These are phyloP conservation scores for Metacarcinus magister DNA, from an alignment of 2,888 invertebrate species.

Conservation along the genomic window DNA sequence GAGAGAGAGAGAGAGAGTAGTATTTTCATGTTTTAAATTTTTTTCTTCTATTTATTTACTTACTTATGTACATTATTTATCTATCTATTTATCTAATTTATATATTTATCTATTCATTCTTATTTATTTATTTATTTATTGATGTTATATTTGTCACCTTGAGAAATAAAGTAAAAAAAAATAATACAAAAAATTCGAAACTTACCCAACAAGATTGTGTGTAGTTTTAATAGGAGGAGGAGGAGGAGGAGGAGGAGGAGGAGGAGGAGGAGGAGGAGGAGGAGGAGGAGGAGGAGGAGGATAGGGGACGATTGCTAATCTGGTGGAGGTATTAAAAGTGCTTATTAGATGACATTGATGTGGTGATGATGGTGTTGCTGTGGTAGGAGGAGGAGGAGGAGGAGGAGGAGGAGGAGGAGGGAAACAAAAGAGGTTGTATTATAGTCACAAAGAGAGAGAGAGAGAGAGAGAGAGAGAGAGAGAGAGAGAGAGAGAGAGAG, in stretches of 20 bases:
- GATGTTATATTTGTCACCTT: too few relatives aligned
- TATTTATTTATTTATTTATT: too few relatives aligned
- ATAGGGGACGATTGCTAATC: conserved; percentile 10
- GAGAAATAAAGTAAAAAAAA: background rate
- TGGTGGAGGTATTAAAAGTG: background rate
- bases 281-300: background rate
- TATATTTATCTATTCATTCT: too few relatives aligned
- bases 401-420: background rate
- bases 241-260: conserved; percentile 26
- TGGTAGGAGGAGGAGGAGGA: conserved; percentile 8
- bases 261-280: conserved; percentile 17
- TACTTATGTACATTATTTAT: too few relatives aligned
- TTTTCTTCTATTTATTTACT: too few relatives aligned
- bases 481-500: conserved; percentile 26
- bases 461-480: conserved; percentile 26
- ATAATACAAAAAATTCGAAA: background rate
- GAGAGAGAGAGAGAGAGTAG: background rate
- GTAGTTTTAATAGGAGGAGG: conserved; percentile 9
- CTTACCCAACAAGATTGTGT: background rate
- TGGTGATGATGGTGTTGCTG: background rate
- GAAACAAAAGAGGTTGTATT: background rate
- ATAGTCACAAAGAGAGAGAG: background rate
- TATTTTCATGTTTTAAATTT: too few relatives aligned
- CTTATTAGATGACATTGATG: background rate
- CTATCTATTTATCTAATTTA: too few relatives aligned